Base-by-base conservation (phyloP, 2,113 vertebrate genomes). In the Camelus bactrianus region DNA sequence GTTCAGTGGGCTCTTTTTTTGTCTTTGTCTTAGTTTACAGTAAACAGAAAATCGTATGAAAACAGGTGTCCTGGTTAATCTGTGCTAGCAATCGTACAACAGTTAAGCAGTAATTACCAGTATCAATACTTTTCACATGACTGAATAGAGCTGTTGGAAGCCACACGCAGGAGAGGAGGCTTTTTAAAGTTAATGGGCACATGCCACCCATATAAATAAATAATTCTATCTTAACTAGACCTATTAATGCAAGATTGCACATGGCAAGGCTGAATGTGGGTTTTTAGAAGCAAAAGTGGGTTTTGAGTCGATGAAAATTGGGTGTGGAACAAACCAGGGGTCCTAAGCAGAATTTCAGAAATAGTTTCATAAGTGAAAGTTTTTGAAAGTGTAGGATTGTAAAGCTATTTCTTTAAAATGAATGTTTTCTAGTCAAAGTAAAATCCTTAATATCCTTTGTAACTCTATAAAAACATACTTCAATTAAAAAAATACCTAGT, bases 171-270 rank as follows among this genome's bases (percentile, higher is more conserved):
- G 38, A 79, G 8, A 64, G 13, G 2, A 70, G 35, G 1, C 62
- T 96, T 83, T 79, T 67, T 81, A 30, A 89, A 85, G 28, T 73
- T 75, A 84, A 84, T 76, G 6, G n/a, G 54, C 50, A 88, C 1
- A n/a, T 52, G 5, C 3, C 3, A 64, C n/a, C 5, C 13, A 77
- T 76, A 42, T 62, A 65, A 87, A 88, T 73, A 3, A 81, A 42
- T 56, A 76, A 32, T 91, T 89, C 8, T 76, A 50, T 95, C 94
- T 90, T 5, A 38, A 30, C 48, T 50, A 83, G 35, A 52, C 0
- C 26, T 85, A 16, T 60, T 65, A 3, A 77, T 17, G 0, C 5
- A 91, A 2, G 14, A 81, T 60, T 82, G 84, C 86, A 95, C 75
- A 32, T 52, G 80, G 2, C 6, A 70, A 83, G 15, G 0, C 0